phyloP scores from a whole-genome alignment of 2,113 vertebrate genomes.

The Phocoena sinus region DNA sequence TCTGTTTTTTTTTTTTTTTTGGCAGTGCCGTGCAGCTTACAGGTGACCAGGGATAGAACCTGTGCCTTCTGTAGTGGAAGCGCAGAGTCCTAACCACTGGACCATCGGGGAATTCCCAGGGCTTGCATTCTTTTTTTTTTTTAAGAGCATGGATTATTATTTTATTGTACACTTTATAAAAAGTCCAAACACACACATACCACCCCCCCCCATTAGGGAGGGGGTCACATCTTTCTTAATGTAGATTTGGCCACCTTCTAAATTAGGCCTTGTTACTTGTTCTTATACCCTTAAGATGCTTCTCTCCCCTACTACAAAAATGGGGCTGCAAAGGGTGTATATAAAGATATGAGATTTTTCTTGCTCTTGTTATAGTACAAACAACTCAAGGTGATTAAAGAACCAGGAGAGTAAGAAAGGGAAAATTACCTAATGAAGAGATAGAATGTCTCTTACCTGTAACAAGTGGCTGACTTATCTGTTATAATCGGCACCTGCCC shows the following conservation, averaged over 20 bases:
- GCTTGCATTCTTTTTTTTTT: too few relatives aligned
- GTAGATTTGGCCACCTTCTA: too few relatives aligned
- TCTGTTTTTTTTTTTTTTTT: not conserved
- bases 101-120: not conserved
- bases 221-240: not conserved
- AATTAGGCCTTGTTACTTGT: not conserved
- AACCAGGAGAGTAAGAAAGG: constrained; percentile 62
- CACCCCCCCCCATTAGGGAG: not conserved
- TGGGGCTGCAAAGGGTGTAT: not conserved
- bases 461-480: constrained; percentile 43
- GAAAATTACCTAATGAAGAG: constrained; percentile 57
- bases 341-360: constrained; percentile 63
- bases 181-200: not conserved
- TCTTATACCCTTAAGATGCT: not conserved
- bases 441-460: constrained; percentile 68
- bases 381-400: constrained; percentile 66
- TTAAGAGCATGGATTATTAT: not conserved
- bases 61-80: not conserved
- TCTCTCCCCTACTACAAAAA: constrained; percentile 41
- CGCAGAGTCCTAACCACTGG: not conserved
- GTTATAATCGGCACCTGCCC: constrained; percentile 26
- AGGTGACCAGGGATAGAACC: not conserved
- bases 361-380: constrained; percentile 73
- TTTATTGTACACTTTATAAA: constrained; percentile 64
- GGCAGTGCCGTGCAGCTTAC: not conserved